These are phyloP conservation scores for Galagoides demidoff DNA, from an alignment of 2,797 vertebrate genomes.

Conservation along the genomic window DNA sequence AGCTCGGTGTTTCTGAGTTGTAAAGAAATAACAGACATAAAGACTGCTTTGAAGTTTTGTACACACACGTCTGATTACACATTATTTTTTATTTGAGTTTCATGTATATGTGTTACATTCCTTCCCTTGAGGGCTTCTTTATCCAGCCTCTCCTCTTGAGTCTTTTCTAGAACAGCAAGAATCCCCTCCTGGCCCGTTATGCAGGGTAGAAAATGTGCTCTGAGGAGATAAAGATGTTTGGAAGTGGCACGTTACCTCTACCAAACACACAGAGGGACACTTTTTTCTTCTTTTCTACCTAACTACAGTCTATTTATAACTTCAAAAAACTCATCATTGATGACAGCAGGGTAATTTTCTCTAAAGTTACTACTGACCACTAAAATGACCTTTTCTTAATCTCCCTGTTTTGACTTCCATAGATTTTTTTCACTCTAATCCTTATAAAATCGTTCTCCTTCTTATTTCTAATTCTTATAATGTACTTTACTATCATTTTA, in stretches of 20 bases:
- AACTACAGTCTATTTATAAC: not conserved
- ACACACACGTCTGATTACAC: not conserved
- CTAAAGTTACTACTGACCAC: not conserved
- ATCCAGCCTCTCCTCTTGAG: not conserved
- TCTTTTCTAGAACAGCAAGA: not conserved
- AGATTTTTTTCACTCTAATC: constrained; percentile 28
- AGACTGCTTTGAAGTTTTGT: not conserved
- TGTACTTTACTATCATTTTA: constrained; percentile 1
- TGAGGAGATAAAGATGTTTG: not conserved
- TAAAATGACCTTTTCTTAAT: constrained; percentile 39
- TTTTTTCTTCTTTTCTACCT: not conserved
- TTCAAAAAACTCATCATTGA: constrained; percentile 17
- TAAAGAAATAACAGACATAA: not conserved
- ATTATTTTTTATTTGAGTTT: not conserved
- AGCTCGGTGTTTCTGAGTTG: not conserved
- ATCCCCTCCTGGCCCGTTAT: not conserved
- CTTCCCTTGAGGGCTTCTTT: not conserved
- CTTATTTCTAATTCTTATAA: constrained; percentile 29
- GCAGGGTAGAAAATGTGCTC: not conserved
- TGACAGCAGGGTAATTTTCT: constrained; percentile 37
- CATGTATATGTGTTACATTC: not conserved
- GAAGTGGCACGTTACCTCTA: not conserved
- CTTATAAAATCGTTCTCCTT: not conserved
- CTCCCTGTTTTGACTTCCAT: constrained; percentile 15
- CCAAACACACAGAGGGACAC: not conserved